These are phyloP conservation scores for Cantharis rufa DNA, from an alignment of 2,888 invertebrate genomes.

Conservation along the genomic window DNA sequence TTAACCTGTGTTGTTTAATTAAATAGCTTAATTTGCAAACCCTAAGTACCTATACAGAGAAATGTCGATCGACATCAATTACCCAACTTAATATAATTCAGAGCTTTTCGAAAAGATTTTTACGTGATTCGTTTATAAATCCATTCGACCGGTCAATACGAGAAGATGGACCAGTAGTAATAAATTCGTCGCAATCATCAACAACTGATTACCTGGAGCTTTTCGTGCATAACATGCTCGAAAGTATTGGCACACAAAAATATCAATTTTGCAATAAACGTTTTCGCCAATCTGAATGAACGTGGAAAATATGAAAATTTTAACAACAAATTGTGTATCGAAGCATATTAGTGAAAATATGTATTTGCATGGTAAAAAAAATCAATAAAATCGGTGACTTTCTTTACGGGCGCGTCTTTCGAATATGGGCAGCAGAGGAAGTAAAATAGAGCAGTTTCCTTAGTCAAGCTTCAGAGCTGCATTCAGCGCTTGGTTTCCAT, in stretches of 20 bases:
- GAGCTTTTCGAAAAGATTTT: background rate
- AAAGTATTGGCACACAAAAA: background rate
- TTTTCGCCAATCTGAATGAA: background rate
- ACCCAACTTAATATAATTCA: background rate
- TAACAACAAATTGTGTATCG: background rate
- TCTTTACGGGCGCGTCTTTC: conserved; percentile 38
- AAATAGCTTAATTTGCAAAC: background rate
- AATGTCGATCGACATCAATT: background rate
- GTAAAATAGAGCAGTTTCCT: conserved; percentile 30
- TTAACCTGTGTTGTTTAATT: background rate
- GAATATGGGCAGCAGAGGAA: conserved; percentile 28
- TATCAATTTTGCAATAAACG: background rate
- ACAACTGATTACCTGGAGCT: background rate
- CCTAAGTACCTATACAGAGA: background rate
- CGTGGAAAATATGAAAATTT: background rate
- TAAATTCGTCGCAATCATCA: background rate
- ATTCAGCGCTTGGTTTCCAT: conserved; percentile 35
- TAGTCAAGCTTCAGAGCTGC: conserved; percentile 24
- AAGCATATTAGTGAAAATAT: conserved; percentile 13
- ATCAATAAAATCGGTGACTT: conserved; percentile 44
- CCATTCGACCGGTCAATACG: background rate
- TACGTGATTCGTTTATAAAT: background rate
- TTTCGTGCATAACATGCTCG: background rate
- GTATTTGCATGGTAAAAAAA: conserved; percentile 29
- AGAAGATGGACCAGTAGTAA: background rate